phyloP scores from a whole-genome alignment of 2,888 invertebrate species.

The Epinotia demarniana region DNA sequence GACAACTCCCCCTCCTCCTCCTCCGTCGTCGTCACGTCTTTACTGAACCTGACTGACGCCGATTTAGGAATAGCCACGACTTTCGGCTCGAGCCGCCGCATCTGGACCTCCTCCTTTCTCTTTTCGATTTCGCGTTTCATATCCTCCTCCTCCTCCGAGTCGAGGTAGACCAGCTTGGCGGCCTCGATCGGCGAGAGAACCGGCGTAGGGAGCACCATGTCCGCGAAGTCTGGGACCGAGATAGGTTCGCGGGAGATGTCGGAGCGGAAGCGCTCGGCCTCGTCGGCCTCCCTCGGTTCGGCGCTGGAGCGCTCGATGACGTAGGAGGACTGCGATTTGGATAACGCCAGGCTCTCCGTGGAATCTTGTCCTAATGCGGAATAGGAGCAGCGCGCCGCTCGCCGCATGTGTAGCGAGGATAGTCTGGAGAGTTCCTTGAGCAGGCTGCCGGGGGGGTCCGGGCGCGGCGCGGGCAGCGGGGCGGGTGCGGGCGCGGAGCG shows the following conservation, averaged over 20 bases:
- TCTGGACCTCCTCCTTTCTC: conserved; percentile 74
- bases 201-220: conserved; percentile 86
- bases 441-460: conserved; percentile 78
- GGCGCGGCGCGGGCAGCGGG: conserved; percentile 57
- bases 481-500: conserved; percentile 58
- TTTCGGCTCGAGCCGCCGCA: conserved; percentile 74
- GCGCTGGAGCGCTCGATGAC: conserved; percentile 76
- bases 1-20: conserved; percentile 86
- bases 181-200: conserved; percentile 88
- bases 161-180: conserved; percentile 87
- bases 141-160: conserved; percentile 87
- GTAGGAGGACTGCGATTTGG: conserved; percentile 85
- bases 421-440: conserved; percentile 88
- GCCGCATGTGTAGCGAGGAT: conserved; percentile 88
- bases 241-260: conserved; percentile 87
- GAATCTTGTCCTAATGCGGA: conserved; percentile 88
- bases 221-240: conserved; percentile 90
- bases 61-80: conserved; percentile 83
- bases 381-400: conserved; percentile 89
- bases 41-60: conserved; percentile 85
- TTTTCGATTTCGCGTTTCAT: conserved; percentile 58
- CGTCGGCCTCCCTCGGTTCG: conserved; percentile 65
- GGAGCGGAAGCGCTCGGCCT: conserved; percentile 57
- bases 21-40: conserved; percentile 75
- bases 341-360: conserved; percentile 85